Conservation (phyloP, 2,888 invertebrate species). For the Matsumyia berberina region DNA sequence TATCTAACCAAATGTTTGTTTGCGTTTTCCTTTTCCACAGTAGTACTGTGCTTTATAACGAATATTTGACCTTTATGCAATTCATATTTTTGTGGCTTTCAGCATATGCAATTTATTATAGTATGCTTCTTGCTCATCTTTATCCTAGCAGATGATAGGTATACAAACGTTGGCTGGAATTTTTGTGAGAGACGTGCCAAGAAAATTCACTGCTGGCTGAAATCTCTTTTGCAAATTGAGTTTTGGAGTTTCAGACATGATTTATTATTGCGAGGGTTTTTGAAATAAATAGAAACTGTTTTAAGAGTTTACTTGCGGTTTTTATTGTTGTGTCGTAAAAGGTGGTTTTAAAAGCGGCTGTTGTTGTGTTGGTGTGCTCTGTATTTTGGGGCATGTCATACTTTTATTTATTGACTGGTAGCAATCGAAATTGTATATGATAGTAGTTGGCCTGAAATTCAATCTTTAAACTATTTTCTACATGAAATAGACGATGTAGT, state of each 20-base stretch:
- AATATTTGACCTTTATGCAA: conserved; percentile 71
- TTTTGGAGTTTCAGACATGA: conserved; percentile 73
- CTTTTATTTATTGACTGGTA: too few species aligned
- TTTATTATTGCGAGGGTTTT: conserved; percentile 67
- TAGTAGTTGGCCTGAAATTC: too few species aligned
- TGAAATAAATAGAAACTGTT: conserved; percentile 49
- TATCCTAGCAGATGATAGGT: conserved; percentile 46
- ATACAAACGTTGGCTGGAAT: conserved; percentile 48
- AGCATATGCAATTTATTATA: conserved; percentile 75
- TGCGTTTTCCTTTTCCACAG: conserved; percentile 15
- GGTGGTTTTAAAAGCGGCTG: background rate
- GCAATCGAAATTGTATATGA: too few species aligned
- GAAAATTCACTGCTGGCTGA: conserved; percentile 71
- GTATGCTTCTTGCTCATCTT: conserved; percentile 42
- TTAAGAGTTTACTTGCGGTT: conserved; percentile 57
- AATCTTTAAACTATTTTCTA: too few species aligned
- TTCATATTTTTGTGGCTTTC: conserved; percentile 73
- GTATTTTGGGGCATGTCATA: too few species aligned
- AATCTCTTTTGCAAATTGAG: conserved; percentile 75
- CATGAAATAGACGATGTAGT: too few species aligned
- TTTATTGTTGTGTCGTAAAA: conserved; percentile 44
- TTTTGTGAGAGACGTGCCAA: conserved; percentile 71
- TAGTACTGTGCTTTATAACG: conserved; percentile 9
- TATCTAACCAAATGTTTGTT: conserved; percentile 56
- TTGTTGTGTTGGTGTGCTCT: too few species aligned